A percentile compares a stretch with the other conserved stretches of the same genome.
Evolutionary conservation across 2,888 invertebrate species (phyloP).

Genomic region (Sympetrum striolatum): DNA sequence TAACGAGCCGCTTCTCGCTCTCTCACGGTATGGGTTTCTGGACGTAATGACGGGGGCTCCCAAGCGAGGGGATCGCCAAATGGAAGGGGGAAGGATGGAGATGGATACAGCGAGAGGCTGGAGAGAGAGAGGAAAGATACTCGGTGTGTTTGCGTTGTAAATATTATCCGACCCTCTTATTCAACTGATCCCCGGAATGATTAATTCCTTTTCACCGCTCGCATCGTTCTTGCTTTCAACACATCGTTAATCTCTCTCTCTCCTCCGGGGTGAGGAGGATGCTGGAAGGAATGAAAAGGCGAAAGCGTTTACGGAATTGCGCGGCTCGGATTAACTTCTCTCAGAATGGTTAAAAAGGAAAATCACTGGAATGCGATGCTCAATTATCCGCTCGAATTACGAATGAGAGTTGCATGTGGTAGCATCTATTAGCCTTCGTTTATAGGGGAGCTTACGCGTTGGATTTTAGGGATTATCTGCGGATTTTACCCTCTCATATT

Average conservation of each 20-base stretch:
- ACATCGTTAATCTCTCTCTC: constrained; percentile 16
- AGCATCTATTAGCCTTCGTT: no score
- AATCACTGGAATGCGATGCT: no score
- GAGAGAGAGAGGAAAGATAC: not conserved
- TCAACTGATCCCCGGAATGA: constrained; percentile 8
- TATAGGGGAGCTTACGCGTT: no score
- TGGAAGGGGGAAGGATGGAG: not conserved
- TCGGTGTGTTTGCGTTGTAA: not conserved
- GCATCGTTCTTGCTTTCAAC: constrained; percentile 25
- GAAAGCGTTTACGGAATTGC: not conserved
- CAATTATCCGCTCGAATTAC: no score
- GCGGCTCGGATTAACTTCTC: not conserved
- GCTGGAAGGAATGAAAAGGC: not conserved
- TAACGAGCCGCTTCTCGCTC: constrained; percentile 8
- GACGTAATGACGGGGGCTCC: not conserved
- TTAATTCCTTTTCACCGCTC: constrained; percentile 22
- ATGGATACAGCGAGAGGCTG: not conserved
- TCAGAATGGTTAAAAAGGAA: not conserved
- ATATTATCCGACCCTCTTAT: constrained; percentile 32
- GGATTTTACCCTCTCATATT: no score
- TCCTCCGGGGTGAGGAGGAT: not conserved
- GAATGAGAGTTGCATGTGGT: no score
- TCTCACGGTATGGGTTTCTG: not conserved
- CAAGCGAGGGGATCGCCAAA: not conserved
- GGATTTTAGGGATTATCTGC: no score